Conservation (phyloP, 2,888 invertebrate species). For the Parnassius smintheus region DNA sequence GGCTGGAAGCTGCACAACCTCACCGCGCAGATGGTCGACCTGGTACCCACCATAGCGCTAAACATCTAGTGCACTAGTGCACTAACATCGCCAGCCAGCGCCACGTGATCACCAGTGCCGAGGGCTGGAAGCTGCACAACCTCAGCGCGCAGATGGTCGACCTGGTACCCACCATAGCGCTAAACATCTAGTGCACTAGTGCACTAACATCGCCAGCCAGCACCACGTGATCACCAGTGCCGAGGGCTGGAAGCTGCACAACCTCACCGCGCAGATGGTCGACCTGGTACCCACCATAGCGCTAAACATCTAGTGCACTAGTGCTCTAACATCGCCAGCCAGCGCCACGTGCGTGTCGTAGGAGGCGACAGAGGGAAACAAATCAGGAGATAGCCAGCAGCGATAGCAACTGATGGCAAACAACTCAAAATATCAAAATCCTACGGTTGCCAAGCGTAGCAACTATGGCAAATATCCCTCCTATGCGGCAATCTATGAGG, state of each 20-base stretch:
- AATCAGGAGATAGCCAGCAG: too few species aligned
- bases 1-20: conserved; percentile 98
- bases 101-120: conserved; percentile 91
- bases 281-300: conserved; percentile 88
- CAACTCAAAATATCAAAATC: too few species aligned
- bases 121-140: conserved; percentile 97
- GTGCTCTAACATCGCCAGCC: too few species aligned
- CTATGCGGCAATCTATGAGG: too few species aligned
- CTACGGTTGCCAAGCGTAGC: too few species aligned
- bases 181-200: neutral
- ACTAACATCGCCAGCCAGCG: conserved; percentile 89
- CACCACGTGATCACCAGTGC: conserved; percentile 92
- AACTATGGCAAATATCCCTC: too few species aligned
- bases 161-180: conserved; percentile 83
- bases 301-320: neutral
- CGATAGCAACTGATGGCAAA: too few species aligned
- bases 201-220: conserved; percentile 93
- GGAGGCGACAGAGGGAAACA: too few species aligned
- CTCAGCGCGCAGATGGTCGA: conserved; percentile 96
- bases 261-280: conserved; percentile 95
- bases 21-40: conserved; percentile 95
- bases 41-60: conserved; percentile 78
- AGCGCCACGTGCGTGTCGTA: too few species aligned
- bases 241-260: conserved; percentile 97
- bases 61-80: neutral